phyloP scores from a whole-genome alignment of 2,113 vertebrate genomes.

The Notarius lentiginosus region DNA sequence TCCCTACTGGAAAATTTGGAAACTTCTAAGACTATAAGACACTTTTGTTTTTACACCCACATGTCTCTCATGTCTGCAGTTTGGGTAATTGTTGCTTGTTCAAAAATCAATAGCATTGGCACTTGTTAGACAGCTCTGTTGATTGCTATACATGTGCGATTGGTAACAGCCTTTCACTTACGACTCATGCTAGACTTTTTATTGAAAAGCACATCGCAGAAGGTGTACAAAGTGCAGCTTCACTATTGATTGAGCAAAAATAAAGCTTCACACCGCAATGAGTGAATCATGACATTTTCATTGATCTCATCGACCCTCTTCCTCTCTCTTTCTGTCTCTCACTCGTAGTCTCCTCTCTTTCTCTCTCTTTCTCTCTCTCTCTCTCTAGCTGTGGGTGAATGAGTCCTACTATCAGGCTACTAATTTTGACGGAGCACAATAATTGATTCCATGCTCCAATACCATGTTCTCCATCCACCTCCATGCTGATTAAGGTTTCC shows the following conservation, averaged over 20 bases:
- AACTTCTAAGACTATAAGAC: too few species aligned
- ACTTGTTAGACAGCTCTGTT: conserved; percentile 19
- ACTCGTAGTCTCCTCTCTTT: not conserved
- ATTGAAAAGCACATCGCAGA: conserved; percentile 33
- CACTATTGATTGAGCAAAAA: conserved; percentile 25
- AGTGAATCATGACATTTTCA: conserved; percentile 41
- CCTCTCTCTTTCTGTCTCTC: not conserved
- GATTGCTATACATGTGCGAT: conserved; percentile 3
- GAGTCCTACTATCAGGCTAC: conserved; percentile 33
- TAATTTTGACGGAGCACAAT: conserved; percentile 44
- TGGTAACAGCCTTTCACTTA: conserved; percentile 10
- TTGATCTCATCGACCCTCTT: conserved; percentile 6
- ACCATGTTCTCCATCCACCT: conserved; percentile 47
- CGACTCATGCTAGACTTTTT: conserved; percentile 8
- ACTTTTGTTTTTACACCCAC: not conserved
- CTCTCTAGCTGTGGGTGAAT: conserved; percentile 20
- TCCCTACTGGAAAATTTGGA: not conserved
- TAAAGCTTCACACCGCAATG: conserved; percentile 28
- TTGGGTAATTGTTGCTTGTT: not conserved
- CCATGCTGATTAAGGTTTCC: conserved; percentile 54
- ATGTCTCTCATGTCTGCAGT: not conserved
- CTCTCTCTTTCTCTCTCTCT: not conserved
- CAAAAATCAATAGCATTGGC: conserved; percentile 12
- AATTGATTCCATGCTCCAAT: conserved; percentile 41
- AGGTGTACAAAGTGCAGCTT: conserved; percentile 34